These are phyloP conservation scores for Mongoloraphidia duomilia DNA, from an alignment of 2,888 invertebrate species.

Conservation along the genomic window DNA sequence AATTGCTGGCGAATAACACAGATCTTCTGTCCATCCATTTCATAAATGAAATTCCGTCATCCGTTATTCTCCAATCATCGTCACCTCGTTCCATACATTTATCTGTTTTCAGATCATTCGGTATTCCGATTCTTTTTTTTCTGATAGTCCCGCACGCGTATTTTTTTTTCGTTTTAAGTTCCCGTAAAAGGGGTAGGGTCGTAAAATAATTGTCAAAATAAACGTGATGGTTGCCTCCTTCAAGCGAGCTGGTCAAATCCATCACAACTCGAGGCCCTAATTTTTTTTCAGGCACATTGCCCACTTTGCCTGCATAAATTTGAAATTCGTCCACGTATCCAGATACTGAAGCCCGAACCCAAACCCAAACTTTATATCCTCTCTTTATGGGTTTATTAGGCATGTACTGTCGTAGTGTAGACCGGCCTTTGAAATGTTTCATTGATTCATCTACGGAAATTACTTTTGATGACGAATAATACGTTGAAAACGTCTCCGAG, in stretches of 20 bases:
- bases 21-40: slow-evolving; percentile 15
- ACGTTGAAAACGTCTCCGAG: slow-evolving; percentile 7
- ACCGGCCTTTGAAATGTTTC: slow-evolving; percentile 17
- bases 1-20: slow-evolving; percentile 13
- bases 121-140: slow-evolving; percentile 13
- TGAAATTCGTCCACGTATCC: slow-evolving; percentile 19
- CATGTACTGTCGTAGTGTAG: slow-evolving; percentile 15
- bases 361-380: slow-evolving; percentile 19
- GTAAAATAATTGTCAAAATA: slow-evolving; percentile 19
- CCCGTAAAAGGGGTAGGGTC: slow-evolving; percentile 11
- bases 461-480: slow-evolving; percentile 7
- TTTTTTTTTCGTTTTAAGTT: slow-evolving; percentile 12
- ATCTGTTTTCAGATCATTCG: slow-evolving; percentile 11
- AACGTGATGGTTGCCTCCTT: slow-evolving; percentile 11
- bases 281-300: slow-evolving; percentile 18
- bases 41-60: slow-evolving; percentile 11
- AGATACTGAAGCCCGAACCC: slow-evolving; percentile 15
- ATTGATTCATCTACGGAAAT: slow-evolving; percentile 16
- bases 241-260: slow-evolving; percentile 7
- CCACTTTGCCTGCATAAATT: slow-evolving; percentile 20
- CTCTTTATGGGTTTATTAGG: slow-evolving; percentile 16
- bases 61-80: slow-evolving; percentile 15
- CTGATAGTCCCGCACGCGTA: slow-evolving; percentile 16
- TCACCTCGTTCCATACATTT: slow-evolving; percentile 16
- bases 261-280: slow-evolving; percentile 12